Conservation (phyloP, 2,113 vertebrate genomes). For the Pantherophis guttatus region DNA sequence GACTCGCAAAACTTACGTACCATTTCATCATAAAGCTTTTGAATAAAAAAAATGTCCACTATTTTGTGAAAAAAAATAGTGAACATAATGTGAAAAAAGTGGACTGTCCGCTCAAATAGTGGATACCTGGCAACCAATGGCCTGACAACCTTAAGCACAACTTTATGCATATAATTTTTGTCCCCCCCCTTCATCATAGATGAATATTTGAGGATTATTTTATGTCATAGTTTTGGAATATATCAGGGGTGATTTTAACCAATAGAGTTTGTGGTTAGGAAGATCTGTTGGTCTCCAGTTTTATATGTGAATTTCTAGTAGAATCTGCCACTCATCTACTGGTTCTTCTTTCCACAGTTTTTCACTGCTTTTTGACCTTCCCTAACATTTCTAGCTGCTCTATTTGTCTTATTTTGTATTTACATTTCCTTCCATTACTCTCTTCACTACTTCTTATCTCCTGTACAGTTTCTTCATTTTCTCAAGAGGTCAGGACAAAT, state of each 20-base stretch:
- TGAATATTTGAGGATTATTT: not conserved
- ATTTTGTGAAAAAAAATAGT: too few relatives aligned
- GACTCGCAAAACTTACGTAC: too few relatives aligned
- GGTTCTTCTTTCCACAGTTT: not conserved
- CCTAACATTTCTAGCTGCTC: not conserved
- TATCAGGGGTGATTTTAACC: not conserved
- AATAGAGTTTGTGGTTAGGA: not conserved
- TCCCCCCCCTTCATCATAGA: not conserved
- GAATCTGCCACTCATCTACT: not conserved
- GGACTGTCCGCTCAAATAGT: too few relatives aligned
- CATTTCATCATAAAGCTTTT: too few relatives aligned
- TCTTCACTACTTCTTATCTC: not conserved
- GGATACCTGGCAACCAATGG: too few relatives aligned
- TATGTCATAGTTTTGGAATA: not conserved
- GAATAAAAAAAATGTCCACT: too few relatives aligned
- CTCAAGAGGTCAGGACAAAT: not conserved
- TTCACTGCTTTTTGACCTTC: not conserved
- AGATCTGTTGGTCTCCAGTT: not conserved
- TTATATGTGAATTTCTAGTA: not conserved
- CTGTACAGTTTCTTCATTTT: not conserved
- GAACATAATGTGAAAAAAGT: too few relatives aligned
- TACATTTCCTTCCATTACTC: not conserved
- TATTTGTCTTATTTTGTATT: not conserved
- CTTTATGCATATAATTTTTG: not conserved
- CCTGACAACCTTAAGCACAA: not conserved